Conservation (phyloP, 2,888 invertebrate genomes). For the Maniola hyperantus region DNA sequence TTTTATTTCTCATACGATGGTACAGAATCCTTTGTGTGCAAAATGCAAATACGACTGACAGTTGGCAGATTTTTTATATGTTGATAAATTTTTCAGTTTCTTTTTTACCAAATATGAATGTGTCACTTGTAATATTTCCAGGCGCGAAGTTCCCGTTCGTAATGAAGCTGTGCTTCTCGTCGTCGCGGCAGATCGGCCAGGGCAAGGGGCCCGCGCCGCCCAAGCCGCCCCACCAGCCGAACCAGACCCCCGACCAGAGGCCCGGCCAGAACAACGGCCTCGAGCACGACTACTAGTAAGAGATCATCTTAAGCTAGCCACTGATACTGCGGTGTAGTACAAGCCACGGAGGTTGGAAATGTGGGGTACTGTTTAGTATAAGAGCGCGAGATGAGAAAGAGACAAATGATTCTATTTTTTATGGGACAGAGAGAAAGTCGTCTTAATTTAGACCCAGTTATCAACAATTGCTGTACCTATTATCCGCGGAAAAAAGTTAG, state of each 20-base stretch:
- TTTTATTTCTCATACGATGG: no score
- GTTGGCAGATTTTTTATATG: no score
- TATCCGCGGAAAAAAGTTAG: no score
- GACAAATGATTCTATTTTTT: no score
- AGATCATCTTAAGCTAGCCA: slow-evolving; percentile 1
- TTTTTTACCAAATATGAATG: neutral
- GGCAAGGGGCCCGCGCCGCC: slow-evolving; percentile 65
- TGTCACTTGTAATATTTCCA: slow-evolving; percentile 69
- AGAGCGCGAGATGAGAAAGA: no score
- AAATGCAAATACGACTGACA: no score
- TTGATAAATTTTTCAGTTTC: no score
- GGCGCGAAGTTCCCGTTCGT: slow-evolving; percentile 99
- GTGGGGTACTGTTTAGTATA: neutral
- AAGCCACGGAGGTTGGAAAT: neutral
- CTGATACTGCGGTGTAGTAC: neutral
- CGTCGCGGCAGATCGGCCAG: slow-evolving; percentile 81
- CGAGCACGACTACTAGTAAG: slow-evolving; percentile 78
- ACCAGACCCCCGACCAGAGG: slow-evolving; percentile 58
- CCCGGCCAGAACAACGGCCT: slow-evolving; percentile 69
- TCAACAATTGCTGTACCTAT: no score
- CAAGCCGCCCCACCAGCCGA: slow-evolving; percentile 48
- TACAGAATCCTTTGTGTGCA: no score
- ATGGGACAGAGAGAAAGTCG: no score
- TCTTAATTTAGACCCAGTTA: no score
- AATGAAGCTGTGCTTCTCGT: slow-evolving; percentile 99